Base-by-base conservation (phyloP, 2,888 invertebrate genomes). In the Xanthorhoe designata region DNA sequence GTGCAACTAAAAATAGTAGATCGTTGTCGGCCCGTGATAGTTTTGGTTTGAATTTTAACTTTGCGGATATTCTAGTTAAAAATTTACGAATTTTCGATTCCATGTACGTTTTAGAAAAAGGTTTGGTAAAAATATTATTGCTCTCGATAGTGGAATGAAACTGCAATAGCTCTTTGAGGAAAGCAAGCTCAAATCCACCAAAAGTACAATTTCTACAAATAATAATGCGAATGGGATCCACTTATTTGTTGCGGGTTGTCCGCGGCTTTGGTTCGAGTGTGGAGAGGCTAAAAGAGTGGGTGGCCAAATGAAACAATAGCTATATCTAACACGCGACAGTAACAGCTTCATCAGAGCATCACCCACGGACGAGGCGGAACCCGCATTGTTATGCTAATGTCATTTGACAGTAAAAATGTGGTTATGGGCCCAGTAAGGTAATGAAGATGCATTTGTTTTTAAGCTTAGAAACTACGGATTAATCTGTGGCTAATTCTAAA, bases 1-100 rank as follows among this genome's bases (percentile, higher is more conserved):
- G 82, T 70, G 80, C 78, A 78, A 81, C 81, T 83, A 82, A 85
- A 85, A 83, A 82, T 81, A 78, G 80, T 76, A 73, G 64, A 71
- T 74, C 62, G 62, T 70, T 71, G 65, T 81, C 74, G 71, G 65
- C 50, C 42, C 66, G 42, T 64, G 67, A 73, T 74, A 68, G 70
- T 66, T 74, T 70, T 50, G 32, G 32, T 32, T 32, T 7, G 59
- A 47, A 57, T 68, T 67, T 69, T 58, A 50, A 60, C 18, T 56
- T 55, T 49, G 49, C n/a, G 19, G 15, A 18, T 24, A 55, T 45
- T 45, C 18, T 61, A 32, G 60, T 61, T 61, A 29, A 15, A 52
- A 52, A 3, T 42, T 2, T 42, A 13, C 13, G 38, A 17, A 6
- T 13, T 47, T 47, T 47, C 17, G 47, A 15, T 42, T 13, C 13